Evolutionary conservation across 2,113 vertebrate species (phyloP).

Genomic region (Ptyas mucosa): DNA sequence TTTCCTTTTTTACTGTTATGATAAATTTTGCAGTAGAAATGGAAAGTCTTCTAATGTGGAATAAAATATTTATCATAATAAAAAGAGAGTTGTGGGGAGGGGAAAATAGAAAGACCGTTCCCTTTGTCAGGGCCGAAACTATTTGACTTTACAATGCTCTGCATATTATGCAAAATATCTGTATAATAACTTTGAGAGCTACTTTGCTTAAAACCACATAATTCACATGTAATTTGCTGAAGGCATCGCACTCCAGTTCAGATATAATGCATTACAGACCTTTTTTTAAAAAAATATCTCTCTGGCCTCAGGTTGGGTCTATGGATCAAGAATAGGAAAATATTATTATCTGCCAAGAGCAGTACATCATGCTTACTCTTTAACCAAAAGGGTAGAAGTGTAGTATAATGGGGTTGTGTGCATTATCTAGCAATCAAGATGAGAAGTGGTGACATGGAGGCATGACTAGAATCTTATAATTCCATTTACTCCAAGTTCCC

Average conservation of each 20-base stretch:
- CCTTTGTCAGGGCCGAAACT: not conserved
- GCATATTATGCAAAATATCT: conserved; percentile 40
- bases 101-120: not conserved
- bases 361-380: not conserved
- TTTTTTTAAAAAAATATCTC: conserved; percentile 18
- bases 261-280: conserved; percentile 28
- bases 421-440: not conserved
- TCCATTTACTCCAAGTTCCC: not conserved
- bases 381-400: not conserved
- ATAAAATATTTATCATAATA: conserved; percentile 33
- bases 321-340: conserved; percentile 27
- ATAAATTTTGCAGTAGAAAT: conserved; percentile 41
- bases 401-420: not conserved
- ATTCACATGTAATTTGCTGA: conserved; percentile 41
- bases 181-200: conserved; percentile 13
- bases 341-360: not conserved
- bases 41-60: conserved; percentile 31
- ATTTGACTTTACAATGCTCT: conserved; percentile 42
- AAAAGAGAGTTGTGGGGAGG: not conserved
- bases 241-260: conserved; percentile 30
- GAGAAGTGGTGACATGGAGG: not conserved
- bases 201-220: conserved; percentile 42
- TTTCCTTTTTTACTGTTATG: conserved; percentile 8
- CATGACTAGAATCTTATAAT: not conserved
- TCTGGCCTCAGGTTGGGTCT: conserved; percentile 14